phyloP scores from a whole-genome alignment of 2,113 vertebrate species.

The Bubalus kerabau region DNA sequence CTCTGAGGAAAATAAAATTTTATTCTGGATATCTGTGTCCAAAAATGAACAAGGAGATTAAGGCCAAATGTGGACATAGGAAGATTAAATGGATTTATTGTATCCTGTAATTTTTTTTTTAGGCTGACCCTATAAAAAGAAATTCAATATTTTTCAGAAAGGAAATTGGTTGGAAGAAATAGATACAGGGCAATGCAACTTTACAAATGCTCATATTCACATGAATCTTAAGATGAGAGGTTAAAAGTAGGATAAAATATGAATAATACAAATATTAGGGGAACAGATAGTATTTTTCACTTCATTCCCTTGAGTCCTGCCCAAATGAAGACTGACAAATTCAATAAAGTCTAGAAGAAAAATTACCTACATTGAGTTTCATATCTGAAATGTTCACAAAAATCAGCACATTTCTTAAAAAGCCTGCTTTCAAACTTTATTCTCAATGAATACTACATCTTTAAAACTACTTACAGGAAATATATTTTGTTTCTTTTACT shows the following conservation, averaged over 20 bases:
- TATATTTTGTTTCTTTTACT: neutral
- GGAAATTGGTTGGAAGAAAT: constrained; percentile 40
- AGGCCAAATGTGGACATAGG: constrained; percentile 53
- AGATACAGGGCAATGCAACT: neutral
- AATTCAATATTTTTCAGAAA: constrained; percentile 59
- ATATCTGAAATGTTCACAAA: neutral
- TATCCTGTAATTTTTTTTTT: constrained; percentile 36
- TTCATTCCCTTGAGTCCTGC: neutral
- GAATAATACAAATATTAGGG: neutral
- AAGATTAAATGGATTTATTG: constrained; percentile 54
- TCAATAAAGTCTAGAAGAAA: neutral
- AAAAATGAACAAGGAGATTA: constrained; percentile 63
- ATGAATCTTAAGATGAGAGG: constrained; percentile 9
- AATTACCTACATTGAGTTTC: neutral
- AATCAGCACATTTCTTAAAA: neutral
- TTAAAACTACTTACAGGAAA: neutral
- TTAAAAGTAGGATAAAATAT: constrained; percentile 21
- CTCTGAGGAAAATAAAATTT: constrained; percentile 69
- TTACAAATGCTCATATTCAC: constrained; percentile 28
- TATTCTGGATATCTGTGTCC: constrained; percentile 57
- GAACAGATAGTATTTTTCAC: neutral
- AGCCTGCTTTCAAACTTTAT: accelerated
- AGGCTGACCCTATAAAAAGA: constrained; percentile 44
- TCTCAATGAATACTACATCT: neutral
- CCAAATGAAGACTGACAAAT: neutral